A percentile compares a stretch with the other conserved stretches of the same genome.
phyloP scores from a whole-genome alignment of 1,140 invertebrate species.

The Leptoteleia sp. region DNA sequence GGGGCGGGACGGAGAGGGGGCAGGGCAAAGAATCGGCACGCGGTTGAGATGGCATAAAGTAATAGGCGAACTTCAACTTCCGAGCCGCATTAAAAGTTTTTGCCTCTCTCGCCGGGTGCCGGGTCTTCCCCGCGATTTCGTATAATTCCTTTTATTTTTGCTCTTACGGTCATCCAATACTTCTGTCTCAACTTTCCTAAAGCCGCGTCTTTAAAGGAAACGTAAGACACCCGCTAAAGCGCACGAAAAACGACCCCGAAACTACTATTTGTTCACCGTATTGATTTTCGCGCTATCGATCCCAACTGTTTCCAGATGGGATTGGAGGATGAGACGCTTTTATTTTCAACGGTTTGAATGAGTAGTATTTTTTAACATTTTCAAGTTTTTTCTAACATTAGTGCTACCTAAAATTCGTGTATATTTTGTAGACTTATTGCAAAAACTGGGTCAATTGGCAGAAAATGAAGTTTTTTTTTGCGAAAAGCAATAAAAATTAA shows the following conservation, averaged over 20 bases:
- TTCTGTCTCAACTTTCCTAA: conserved; percentile 40
- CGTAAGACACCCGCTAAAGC: conserved; percentile 42
- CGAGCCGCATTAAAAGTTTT: conserved; percentile 68
- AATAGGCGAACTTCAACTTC: conserved; percentile 69
- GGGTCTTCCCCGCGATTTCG: conserved; percentile 26
- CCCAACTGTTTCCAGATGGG: too few relatives aligned
- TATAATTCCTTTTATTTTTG: conserved; percentile 53
- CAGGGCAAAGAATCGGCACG: conserved; percentile 64
- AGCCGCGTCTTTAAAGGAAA: conserved; percentile 43
- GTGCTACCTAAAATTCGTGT: too few relatives aligned
- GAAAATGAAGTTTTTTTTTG: too few relatives aligned
- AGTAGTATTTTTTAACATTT: too few relatives aligned
- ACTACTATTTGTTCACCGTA: conserved; percentile 19
- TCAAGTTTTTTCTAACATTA: too few relatives aligned
- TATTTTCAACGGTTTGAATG: too few relatives aligned
- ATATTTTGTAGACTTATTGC: too few relatives aligned
- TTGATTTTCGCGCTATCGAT: conserved; percentile 25
- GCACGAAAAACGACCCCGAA: conserved; percentile 22
- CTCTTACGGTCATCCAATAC: conserved; percentile 50
- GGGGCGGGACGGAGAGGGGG: too few relatives aligned
- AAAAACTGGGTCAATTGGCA: too few relatives aligned
- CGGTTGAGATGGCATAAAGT: conserved; percentile 68
- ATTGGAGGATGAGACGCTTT: too few relatives aligned
- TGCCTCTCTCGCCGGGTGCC: conserved; percentile 33
- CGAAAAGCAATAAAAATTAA: too few relatives aligned